Evolutionary conservation across 2,888 invertebrate species (phyloP).

Genomic region (Drosophila vallismaia): DNA sequence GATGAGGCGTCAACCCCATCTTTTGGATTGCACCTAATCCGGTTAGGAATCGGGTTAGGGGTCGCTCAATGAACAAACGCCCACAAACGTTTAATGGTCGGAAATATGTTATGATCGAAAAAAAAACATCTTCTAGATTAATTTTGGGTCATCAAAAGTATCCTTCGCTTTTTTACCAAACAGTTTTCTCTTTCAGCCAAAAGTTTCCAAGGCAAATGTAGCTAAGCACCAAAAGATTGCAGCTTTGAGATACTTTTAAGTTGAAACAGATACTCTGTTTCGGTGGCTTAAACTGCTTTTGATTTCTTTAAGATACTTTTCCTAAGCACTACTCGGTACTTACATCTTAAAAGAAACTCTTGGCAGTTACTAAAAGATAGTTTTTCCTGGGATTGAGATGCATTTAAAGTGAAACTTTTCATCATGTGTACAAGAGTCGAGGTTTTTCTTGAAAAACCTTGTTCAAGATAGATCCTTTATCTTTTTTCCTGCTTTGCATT

Average conservation of each 20-base stretch:
- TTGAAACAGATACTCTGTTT: conserved; percentile 5
- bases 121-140: not conserved
- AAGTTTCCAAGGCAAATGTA: conserved; percentile 5
- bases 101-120: conserved; percentile 23
- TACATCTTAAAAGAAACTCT: not conserved
- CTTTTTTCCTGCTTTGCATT: not conserved
- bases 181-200: not conserved
- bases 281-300: conserved; percentile 24
- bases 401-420: conserved; percentile 3
- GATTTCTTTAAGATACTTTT: conserved; percentile 18
- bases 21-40: conserved; percentile 32
- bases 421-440: not conserved
- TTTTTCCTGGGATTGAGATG: conserved; percentile 6
- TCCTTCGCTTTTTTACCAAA: not conserved
- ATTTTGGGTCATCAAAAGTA: not conserved
- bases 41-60: conserved; percentile 9
- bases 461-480: not conserved
- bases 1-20: conserved; percentile 34
- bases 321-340: not conserved
- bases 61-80: conserved; percentile 16
- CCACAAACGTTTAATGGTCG: conserved; percentile 17
- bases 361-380: not conserved
- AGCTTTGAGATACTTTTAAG: conserved; percentile 27
- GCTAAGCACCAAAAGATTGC: conserved; percentile 25
- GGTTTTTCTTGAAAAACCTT: too few relatives aligned